phyloP scores from a whole-genome alignment of 1,140 invertebrate genomes.

The Drosophila pectinifera region DNA sequence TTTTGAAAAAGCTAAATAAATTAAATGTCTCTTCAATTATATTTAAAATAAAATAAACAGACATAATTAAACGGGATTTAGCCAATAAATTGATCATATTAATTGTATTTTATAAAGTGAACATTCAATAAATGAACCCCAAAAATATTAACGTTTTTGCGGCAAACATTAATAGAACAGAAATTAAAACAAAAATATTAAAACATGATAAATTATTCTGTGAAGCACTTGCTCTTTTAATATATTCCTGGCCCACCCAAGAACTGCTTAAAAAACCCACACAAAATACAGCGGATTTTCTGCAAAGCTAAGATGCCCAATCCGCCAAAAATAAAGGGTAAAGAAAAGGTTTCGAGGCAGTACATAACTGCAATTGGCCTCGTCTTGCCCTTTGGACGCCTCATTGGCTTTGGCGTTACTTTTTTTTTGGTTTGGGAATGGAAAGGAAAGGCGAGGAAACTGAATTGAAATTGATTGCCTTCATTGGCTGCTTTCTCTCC shows the following conservation, averaged over 20 bases:
- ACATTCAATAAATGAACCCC: too few species aligned
- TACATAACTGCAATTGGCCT: conserved; percentile 68
- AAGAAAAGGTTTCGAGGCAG: conserved; percentile 54
- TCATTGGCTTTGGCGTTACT: conserved; percentile 65
- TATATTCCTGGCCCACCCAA: conserved; percentile 1
- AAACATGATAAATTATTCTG: conserved; percentile 18
- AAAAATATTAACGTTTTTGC: too few species aligned
- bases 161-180: too few species aligned
- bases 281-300: neutral
- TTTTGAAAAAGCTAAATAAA: too few species aligned
- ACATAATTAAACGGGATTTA: too few species aligned
- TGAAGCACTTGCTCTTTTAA: neutral
- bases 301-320: conserved; percentile 14
- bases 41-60: neutral
- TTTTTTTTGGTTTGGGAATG: conserved; percentile 37
- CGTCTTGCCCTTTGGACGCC: conserved; percentile 77
- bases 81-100: too few species aligned
- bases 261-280: neutral
- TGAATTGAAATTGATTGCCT: conserved; percentile 83
- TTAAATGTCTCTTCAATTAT: neutral
- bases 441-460: conserved; percentile 68
- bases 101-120: neutral
- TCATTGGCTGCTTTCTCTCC: conserved; percentile 62
- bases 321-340: conserved; percentile 4
- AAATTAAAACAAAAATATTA: too few species aligned